phyloP scores from a whole-genome alignment of 1,140 invertebrate genomes.

The Caenorhabditis tropicalis region DNA sequence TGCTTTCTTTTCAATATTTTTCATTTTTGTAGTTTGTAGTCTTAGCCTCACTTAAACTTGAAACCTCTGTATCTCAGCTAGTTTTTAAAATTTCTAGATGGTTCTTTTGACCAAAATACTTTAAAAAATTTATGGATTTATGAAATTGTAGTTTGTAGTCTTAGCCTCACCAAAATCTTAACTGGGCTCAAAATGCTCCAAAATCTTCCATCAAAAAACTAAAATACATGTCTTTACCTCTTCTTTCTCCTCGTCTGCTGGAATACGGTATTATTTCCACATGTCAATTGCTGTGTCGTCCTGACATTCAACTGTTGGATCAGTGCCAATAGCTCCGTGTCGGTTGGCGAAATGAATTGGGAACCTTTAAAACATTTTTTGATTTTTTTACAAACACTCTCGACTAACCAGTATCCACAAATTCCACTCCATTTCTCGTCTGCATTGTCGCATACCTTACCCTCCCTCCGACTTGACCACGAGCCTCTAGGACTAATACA shows the following conservation, averaged over 20 bases:
- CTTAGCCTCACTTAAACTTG: neutral
- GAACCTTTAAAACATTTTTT: neutral
- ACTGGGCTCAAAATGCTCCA: neutral
- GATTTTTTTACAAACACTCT: neutral
- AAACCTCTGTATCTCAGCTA: neutral
- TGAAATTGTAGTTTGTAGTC: too few relatives aligned
- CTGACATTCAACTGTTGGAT: slow-evolving; percentile 35
- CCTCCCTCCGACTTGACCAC: slow-evolving; percentile 46
- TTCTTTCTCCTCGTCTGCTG: slow-evolving; percentile 33
- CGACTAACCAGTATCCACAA: neutral
- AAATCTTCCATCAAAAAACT: neutral
- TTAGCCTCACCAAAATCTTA: too few relatives aligned
- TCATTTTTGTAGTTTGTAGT: too few relatives aligned
- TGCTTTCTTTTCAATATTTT: too few relatives aligned
- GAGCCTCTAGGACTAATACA: slow-evolving; percentile 50
- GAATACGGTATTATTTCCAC: slow-evolving; percentile 50
- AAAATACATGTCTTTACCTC: neutral
- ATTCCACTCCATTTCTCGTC: slow-evolving; percentile 20
- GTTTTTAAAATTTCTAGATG: too few relatives aligned
- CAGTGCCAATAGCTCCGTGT: slow-evolving; percentile 21
- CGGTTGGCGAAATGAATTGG: slow-evolving; percentile 39
- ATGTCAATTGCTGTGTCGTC: slow-evolving; percentile 36
- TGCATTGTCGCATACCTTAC: slow-evolving; percentile 22
- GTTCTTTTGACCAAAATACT: neutral
- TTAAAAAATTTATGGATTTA: too few relatives aligned